Evolutionary conservation across 1,140 invertebrate species (phyloP).

Genomic region (Caerostris darwini): DNA sequence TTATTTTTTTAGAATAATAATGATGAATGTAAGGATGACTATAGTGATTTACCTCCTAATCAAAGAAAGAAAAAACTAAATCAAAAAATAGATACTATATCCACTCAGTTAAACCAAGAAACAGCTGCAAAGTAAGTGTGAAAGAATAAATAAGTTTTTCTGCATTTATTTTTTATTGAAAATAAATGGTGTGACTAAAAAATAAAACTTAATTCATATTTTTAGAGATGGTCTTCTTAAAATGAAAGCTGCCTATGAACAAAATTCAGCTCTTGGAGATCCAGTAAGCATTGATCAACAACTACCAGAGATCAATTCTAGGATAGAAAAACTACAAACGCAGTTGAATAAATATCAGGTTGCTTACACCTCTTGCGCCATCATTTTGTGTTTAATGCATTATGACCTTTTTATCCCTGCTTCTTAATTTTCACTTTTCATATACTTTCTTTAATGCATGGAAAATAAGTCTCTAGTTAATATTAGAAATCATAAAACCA

Average conservation of each 20-base stretch:
- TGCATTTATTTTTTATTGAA: neutral
- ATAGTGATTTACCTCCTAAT: conserved; percentile 97
- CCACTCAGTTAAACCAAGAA: conserved; percentile 94
- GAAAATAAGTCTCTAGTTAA: neutral
- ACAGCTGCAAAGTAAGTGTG: conserved; percentile 88
- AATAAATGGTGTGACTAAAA: neutral
- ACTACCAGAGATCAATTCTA: conserved; percentile 95
- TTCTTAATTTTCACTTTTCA: neutral
- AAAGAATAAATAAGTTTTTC: neutral
- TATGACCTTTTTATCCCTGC: neutral
- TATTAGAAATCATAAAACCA: neutral
- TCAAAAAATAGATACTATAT: conserved; percentile 93
- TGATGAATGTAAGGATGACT: conserved; percentile 85
- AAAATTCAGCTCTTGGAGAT: conserved; percentile 96
- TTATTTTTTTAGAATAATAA: conserved; percentile 67
- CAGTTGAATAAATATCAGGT: conserved; percentile 90
- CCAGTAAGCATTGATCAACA: conserved; percentile 97
- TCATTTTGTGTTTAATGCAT: conserved; percentile 10
- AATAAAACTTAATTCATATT: neutral
- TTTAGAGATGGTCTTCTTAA: conserved; percentile 96
- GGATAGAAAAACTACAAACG: conserved; percentile 92
- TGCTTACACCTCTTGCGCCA: conserved; percentile 43
- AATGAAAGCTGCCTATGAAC: conserved; percentile 98
- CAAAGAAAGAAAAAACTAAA: conserved; percentile 97
- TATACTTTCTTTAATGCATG: neutral